Conservation (phyloP, 2,797 vertebrate genomes). For the Phalloptychus januarius region DNA sequence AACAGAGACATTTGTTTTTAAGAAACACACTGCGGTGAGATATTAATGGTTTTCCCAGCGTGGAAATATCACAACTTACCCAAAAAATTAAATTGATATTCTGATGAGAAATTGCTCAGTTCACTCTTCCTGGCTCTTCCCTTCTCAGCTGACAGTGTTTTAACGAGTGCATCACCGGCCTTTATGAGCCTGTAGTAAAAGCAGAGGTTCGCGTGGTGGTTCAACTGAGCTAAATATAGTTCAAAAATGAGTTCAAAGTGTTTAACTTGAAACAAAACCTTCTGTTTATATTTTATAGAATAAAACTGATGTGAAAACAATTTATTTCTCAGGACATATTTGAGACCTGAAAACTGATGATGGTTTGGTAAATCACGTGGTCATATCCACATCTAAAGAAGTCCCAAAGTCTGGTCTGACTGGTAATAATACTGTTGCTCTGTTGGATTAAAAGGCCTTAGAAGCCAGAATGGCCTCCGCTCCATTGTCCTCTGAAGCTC, state of each 20-base stretch:
- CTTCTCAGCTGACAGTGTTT: not conserved
- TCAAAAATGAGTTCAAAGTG: not conserved
- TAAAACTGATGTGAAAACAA: conserved; percentile 14
- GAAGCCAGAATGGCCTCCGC: conserved; percentile 46
- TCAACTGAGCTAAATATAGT: not conserved
- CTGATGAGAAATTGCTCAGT: not conserved
- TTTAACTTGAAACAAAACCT: not conserved
- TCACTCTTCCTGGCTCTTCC: not conserved
- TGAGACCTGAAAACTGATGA: not conserved
- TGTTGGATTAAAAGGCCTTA: conserved; percentile 30
- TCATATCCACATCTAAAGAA: conserved; percentile 5
- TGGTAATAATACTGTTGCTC: conserved; percentile 12
- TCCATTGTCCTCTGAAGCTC: conserved; percentile 65
- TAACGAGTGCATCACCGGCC: not conserved
- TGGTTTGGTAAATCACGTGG: not conserved
- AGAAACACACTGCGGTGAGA: not conserved
- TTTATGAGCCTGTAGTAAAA: not conserved
- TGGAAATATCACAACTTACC: not conserved
- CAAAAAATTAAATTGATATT: not conserved
- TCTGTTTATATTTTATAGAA: conserved; percentile 4
- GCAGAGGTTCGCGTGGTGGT: not conserved
- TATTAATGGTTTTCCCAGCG: not conserved
- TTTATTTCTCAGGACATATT: not conserved
- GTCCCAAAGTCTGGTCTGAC: conserved; percentile 18
- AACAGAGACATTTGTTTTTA: not conserved